Percentiles rank a stretch among this genome's conserved stretches.
These are phyloP conservation scores for Sinella curviseta DNA, from an alignment of 1,140 invertebrate genomes.

Conservation along the genomic window DNA sequence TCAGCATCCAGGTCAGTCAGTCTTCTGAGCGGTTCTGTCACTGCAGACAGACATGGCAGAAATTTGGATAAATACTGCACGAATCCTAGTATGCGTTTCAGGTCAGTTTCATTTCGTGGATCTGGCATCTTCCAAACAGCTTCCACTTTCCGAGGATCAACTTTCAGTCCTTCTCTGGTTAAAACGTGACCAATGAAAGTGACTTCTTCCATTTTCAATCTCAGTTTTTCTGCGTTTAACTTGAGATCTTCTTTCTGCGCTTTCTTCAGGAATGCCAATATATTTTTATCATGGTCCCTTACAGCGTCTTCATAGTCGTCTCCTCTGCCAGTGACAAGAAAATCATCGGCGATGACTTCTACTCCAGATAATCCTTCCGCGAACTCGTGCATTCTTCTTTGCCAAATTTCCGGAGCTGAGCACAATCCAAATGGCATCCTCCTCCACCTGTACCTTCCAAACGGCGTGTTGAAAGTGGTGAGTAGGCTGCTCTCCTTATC, in stretches of 20 bases:
- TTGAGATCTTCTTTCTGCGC: conserved; percentile 52
- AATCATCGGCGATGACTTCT: conserved; percentile 53
- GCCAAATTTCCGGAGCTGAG: conserved; percentile 53
- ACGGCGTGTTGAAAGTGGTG: conserved; percentile 51
- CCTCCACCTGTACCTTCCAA: conserved; percentile 52
- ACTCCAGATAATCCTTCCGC: conserved; percentile 52
- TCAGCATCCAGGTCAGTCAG: conserved; percentile 40
- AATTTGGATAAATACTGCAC: conserved; percentile 54
- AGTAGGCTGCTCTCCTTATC: conserved; percentile 41
- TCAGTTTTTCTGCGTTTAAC: conserved; percentile 50
- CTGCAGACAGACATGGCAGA: conserved; percentile 53
- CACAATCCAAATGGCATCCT: conserved; percentile 53
- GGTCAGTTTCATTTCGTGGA: conserved; percentile 51
- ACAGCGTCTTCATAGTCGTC: not conserved
- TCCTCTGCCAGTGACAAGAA: conserved; percentile 50
- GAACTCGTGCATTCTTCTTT: conserved; percentile 49
- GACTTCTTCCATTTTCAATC: not conserved
- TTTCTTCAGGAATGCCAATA: conserved; percentile 52
- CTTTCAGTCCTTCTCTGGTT: conserved; percentile 42
- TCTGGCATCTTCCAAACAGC: conserved; percentile 52
- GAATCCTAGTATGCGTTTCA: conserved; percentile 53
- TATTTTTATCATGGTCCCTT: conserved; percentile 49
- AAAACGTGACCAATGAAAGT: conserved; percentile 39
- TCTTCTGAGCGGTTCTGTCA: conserved; percentile 44
- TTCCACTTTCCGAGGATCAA: conserved; percentile 53